These are phyloP conservation scores for Chloromyia formosa DNA, from an alignment of 2,888 invertebrate genomes.

Conservation along the genomic window DNA sequence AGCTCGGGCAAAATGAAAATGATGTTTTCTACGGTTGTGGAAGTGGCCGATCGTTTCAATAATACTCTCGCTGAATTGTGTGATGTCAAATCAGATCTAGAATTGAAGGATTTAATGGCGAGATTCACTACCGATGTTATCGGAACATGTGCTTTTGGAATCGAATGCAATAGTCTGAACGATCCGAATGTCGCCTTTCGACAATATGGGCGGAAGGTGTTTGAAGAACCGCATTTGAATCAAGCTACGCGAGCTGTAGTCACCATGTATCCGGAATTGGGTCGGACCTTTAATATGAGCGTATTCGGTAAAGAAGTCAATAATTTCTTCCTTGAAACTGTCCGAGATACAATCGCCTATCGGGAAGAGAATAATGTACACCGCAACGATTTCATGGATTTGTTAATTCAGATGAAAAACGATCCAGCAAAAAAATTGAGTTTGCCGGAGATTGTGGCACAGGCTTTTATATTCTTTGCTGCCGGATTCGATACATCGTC, in stretches of 20 bases:
- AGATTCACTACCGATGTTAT: slow-evolving; percentile 64
- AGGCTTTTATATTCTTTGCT: slow-evolving; percentile 22
- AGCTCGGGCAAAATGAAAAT: slow-evolving; percentile 62
- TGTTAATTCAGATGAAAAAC: slow-evolving; percentile 59
- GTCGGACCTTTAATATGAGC: slow-evolving; percentile 49
- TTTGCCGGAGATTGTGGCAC: slow-evolving; percentile 12
- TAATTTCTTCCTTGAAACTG: slow-evolving; percentile 56
- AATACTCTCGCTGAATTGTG: slow-evolving; percentile 50
- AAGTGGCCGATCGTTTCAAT: slow-evolving; percentile 51
- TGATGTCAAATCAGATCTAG: slow-evolving; percentile 52
- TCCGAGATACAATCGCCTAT: slow-evolving; percentile 60
- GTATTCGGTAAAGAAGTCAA: slow-evolving; percentile 54
- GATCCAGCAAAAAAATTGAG: slow-evolving; percentile 61
- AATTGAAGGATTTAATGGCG: slow-evolving; percentile 62
- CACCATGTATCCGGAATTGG: neutral
- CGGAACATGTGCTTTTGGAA: slow-evolving; percentile 61
- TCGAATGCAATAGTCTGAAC: slow-evolving; percentile 56
- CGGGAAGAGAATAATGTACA: slow-evolving; percentile 59
- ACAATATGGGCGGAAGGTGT: slow-evolving; percentile 48
- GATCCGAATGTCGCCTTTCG: slow-evolving; percentile 54
- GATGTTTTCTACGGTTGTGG: slow-evolving; percentile 57
- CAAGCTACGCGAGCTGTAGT: neutral
- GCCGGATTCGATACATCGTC: slow-evolving; percentile 59
- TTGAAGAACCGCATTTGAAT: slow-evolving; percentile 40
- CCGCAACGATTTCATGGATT: slow-evolving; percentile 65